Base-by-base conservation (phyloP, 2,113 vertebrate genomes). In the Coturnix japonica region DNA sequence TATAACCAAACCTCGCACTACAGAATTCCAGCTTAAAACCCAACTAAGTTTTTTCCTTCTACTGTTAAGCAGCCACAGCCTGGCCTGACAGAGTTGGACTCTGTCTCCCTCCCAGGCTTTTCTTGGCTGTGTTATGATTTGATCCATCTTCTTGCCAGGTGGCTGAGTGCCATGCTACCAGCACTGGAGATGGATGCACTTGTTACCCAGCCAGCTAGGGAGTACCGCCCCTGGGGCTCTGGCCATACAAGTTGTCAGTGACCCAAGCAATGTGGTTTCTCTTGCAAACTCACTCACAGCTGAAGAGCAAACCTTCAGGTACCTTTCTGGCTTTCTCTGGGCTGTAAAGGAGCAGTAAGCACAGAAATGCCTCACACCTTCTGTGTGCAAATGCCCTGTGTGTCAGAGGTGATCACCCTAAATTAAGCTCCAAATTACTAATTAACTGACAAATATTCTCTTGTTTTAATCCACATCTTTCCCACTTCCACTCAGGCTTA, bases 111-210 rank as follows among this genome's bases (percentile, higher is more conserved):
- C 33, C 16, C 39, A 51, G 31, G 67, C 84, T 93, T 91, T 79
- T 47, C 67, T 94, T 92, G 91, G 81, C 84, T 87, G 26, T 53
- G 30, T 49, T 83, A 31, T 31, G 60, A 90, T 51, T 90, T 81
- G 84, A 87, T 94, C 64, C 84, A 77, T 67, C 43, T 82, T 92
- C 80, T 64, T 1, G 17, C 83, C 47, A 76, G 43, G 87, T 77
- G 87, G 67, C 87, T 87, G 87, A 30, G 71, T 87, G 94, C 75
- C 92, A 85, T 8, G 0, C 35, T 83, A 81, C 84, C 84, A 85
- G 71, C 65, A 7, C 78, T 60, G 64, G 81, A 90, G 83, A 89
- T 0, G 23, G 92, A 90, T 79, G 60, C 31, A 66, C 84, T 84
- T 73, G 75, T 79, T 87, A 79, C 70, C 39, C 72, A 88, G 70